Evolutionary conservation across 2,113 vertebrate genomes (phyloP).

Genomic region (Regulus satrapa): DNA sequence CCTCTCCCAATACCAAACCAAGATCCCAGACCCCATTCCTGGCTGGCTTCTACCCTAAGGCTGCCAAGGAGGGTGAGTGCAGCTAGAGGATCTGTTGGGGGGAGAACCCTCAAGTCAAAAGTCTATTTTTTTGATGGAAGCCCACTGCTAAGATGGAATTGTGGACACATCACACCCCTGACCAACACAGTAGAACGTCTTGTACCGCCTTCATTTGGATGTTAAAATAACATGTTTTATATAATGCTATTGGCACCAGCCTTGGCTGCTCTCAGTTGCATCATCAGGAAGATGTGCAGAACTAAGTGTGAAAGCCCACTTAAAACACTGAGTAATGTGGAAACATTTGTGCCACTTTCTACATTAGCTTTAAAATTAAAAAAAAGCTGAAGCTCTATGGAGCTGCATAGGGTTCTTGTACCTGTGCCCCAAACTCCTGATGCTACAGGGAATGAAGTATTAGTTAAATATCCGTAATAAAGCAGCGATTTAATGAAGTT

Average conservation of each 20-base stretch:
- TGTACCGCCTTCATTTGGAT: neutral
- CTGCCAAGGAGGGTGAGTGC: neutral
- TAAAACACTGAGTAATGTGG: neutral
- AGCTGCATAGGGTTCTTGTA: neutral
- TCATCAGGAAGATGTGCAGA: neutral
- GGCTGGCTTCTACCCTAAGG: neutral
- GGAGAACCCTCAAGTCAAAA: neutral
- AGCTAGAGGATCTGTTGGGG: neutral
- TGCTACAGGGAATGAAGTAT: neutral
- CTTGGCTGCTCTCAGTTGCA: neutral
- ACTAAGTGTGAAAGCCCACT: conserved; percentile 35
- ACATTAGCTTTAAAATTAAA: neutral
- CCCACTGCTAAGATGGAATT: neutral
- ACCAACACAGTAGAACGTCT: neutral
- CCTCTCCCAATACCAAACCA: neutral
- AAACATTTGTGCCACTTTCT: neutral
- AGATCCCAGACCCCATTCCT: neutral
- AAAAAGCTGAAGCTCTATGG: neutral
- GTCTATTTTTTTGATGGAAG: neutral
- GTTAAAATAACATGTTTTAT: neutral
- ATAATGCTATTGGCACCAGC: neutral
- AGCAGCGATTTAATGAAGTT: neutral
- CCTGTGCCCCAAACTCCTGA: neutral
- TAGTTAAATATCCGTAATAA: neutral
- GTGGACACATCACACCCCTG: neutral